Conservation (phyloP, 2,888 invertebrate species). For the Ceramica pisi region DNA sequence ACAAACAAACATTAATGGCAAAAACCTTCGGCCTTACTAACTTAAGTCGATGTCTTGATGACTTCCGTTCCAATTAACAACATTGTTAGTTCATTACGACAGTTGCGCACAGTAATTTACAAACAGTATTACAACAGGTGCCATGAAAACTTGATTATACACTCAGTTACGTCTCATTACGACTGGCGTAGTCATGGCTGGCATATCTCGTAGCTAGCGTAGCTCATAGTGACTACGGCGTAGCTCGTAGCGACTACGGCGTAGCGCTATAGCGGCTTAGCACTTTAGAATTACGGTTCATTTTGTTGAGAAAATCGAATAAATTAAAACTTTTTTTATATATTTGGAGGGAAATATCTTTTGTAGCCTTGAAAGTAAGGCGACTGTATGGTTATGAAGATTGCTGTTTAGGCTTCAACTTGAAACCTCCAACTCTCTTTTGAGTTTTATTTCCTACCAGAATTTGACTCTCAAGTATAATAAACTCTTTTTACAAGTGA, state of each 20-base stretch:
- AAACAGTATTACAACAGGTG: slow-evolving; percentile 28
- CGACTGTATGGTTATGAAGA: background rate
- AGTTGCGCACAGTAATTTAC: slow-evolving; percentile 26
- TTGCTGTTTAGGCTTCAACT: background rate
- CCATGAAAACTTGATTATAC: slow-evolving; percentile 29
- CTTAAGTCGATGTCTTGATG: slow-evolving; percentile 27
- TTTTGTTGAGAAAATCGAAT: slow-evolving; percentile 15
- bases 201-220: slow-evolving; percentile 27
- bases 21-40: background rate
- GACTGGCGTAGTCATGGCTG: slow-evolving; percentile 1
- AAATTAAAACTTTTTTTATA: slow-evolving; percentile 14
- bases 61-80: slow-evolving; percentile 39
- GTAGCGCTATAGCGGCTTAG: slow-evolving; percentile 40
- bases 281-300: slow-evolving; percentile 8
- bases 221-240: slow-evolving; percentile 38
- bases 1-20: background rate
- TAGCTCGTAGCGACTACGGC: slow-evolving; percentile 6
- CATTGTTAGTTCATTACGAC: slow-evolving; percentile 16
- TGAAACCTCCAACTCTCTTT: background rate
- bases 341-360: background rate
- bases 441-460: background rate
- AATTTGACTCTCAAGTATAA: background rate
- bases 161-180: slow-evolving; percentile 9
- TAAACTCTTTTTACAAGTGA: background rate
- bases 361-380: background rate